These are phyloP conservation scores for Lophotriccus pileatus DNA, from an alignment of 2,797 vertebrate species.

Conservation along the genomic window DNA sequence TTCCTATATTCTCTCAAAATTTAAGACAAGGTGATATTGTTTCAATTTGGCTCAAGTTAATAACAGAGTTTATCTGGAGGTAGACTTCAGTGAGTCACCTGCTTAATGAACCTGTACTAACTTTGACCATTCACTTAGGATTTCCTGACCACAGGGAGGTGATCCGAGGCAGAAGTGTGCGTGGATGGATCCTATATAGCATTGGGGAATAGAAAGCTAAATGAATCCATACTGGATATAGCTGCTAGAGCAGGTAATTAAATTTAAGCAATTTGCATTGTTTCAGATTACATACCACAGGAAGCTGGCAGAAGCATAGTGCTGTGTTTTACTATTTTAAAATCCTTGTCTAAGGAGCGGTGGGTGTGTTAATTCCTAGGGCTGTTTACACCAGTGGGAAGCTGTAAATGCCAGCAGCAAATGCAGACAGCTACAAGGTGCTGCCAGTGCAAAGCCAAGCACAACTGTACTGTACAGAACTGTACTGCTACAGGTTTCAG, in stretches of 20 bases:
- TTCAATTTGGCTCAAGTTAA: not conserved
- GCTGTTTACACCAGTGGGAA: not conserved
- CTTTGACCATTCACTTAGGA: not conserved
- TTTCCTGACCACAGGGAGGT: not conserved
- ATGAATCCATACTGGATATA: not conserved
- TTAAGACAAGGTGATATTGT: not conserved
- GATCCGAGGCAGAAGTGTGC: not conserved
- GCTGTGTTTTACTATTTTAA: not conserved
- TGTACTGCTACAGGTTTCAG: not conserved
- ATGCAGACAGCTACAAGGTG: not conserved
- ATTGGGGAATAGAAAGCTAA: not conserved
- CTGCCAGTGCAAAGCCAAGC: not conserved
- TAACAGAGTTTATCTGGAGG: not conserved
- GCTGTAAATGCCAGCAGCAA: not conserved
- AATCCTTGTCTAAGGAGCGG: not conserved
- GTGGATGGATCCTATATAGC: not conserved
- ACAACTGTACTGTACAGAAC: not conserved
- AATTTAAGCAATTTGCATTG: not conserved
- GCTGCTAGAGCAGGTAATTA: not conserved
- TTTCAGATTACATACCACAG: not conserved
- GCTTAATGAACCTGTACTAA: not conserved
- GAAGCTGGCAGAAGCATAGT: not conserved
- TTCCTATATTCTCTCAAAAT: not conserved
- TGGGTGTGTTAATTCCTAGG: not conserved
- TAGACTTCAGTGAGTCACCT: not conserved